Conservation (phyloP, 2,797 vertebrate genomes). For the Pseudochirops cupreus region DNA sequence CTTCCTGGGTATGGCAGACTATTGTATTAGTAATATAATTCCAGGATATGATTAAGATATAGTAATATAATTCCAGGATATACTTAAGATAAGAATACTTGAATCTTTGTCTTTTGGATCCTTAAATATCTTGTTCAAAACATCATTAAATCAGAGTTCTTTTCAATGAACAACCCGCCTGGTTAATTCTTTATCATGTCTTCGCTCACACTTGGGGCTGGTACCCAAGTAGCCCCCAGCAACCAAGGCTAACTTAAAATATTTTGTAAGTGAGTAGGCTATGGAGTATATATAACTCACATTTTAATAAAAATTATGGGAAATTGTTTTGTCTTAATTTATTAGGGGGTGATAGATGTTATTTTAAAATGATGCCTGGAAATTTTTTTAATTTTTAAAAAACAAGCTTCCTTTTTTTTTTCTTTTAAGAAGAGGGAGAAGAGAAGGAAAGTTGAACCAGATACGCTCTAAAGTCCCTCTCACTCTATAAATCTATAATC, state of each 20-base stretch:
- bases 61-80: too few species aligned
- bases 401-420: background rate
- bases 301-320: conserved; percentile 14
- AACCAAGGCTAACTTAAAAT: conserved; percentile 12
- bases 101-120: too few species aligned
- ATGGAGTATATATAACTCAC: background rate
- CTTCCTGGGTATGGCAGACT: too few species aligned
- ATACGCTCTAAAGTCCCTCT: background rate
- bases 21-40: too few species aligned
- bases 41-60: too few species aligned
- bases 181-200: too few species aligned
- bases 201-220: too few species aligned
- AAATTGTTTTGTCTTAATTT: conserved; percentile 9
- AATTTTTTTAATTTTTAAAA: conserved; percentile 10
- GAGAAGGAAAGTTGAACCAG: background rate
- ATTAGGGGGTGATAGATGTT: background rate
- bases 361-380: conserved; percentile 41
- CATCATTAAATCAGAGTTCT: too few species aligned
- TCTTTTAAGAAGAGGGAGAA: background rate
- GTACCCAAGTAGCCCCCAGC: too few species aligned
- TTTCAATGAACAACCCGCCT: too few species aligned
- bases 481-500: background rate
- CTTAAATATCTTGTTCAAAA: too few species aligned
- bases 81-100: too few species aligned
- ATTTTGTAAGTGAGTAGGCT: conserved; percentile 16